Evolutionary conservation across 2,888 invertebrate species (phyloP), one percentile per base, ranked within the genome.

Genomic region (Hirtodrosophila trivittata): DNA sequence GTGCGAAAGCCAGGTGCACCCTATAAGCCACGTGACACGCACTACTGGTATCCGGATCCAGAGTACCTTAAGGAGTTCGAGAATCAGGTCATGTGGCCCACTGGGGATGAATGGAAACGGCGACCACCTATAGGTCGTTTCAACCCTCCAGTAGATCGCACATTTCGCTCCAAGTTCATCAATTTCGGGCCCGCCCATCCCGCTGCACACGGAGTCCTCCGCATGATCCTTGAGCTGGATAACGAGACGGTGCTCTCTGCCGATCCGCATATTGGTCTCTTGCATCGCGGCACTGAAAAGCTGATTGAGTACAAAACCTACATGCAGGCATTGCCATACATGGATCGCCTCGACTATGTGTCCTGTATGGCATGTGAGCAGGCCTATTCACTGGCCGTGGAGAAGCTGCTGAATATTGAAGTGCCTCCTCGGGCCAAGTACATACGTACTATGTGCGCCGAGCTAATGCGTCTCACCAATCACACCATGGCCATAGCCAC

Each of bases 141-240:
- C 3, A 4, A 13, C 1, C 87, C 76, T 3, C 92, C 92, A 0
- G 91, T 92, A 0, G 94, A 94, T 81, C 93, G 93, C 43, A 92
- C 92, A 41, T 91, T 95, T 16, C 92, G 92, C 75, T 95, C 94
- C 73, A 93, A 94, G 89, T 92, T 92, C 65, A 89, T 97, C 9
- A 97, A 97, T 89, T 97, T 97, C 89, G 97, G 97, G 0, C 97
- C 97, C 0, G 95, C 95, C 73, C 97, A 97, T 92, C 97, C 97
- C 1, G 96, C 97, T 1, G 97, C 97, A 33, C 97, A 97, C 87
- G 97, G 97, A 5, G 97, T 97, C 30, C 91, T 97, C 16, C 93
- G 97, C 45, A 91, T 97, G 43, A 94, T 97, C 6, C 89, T 96
- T 14, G 94, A 95, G 82, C 89, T 97, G 42, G 95, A 97, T 66